phyloP scores from a whole-genome alignment of 2,113 vertebrate genomes.

The Pteropus alecto region DNA sequence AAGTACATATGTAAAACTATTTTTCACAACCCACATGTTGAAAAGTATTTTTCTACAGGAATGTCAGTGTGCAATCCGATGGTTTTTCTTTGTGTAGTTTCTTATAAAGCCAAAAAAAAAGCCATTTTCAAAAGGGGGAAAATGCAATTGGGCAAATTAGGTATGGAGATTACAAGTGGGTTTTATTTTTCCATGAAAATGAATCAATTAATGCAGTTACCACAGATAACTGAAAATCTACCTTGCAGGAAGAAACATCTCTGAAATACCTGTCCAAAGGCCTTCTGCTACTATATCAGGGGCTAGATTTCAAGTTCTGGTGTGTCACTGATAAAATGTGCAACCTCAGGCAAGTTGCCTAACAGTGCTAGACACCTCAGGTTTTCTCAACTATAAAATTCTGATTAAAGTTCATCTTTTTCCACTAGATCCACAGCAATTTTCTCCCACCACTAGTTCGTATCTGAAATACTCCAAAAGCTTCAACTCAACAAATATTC shows the following conservation, averaged over 20 bases:
- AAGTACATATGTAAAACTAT: not conserved
- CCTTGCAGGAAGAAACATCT: not conserved
- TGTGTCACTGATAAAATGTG: not conserved
- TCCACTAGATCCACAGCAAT: not conserved
- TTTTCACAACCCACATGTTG: not conserved
- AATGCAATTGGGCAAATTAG: not conserved
- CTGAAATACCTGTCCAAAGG: not conserved
- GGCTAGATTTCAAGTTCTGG: not conserved
- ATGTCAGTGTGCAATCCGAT: not conserved
- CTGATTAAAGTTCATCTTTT: not conserved
- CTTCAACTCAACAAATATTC: not conserved
- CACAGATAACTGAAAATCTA: not conserved
- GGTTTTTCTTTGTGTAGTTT: not conserved
- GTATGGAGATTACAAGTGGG: not conserved
- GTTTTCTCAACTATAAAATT: not conserved
- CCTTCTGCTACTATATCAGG: not conserved
- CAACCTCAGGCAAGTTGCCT: not conserved
- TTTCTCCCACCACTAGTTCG: not conserved
- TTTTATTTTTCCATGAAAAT: slow-evolving; percentile 46
- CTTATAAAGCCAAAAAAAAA: not conserved
- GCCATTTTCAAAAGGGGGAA: not conserved
- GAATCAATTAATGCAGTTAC: not conserved
- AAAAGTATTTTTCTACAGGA: not conserved
- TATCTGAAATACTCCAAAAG: not conserved
- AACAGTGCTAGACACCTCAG: not conserved